Percentiles rank a stretch among this genome's conserved stretches.
Conservation (phyloP, 2,888 invertebrate species). For the Dolichomitus sp. region DNA sequence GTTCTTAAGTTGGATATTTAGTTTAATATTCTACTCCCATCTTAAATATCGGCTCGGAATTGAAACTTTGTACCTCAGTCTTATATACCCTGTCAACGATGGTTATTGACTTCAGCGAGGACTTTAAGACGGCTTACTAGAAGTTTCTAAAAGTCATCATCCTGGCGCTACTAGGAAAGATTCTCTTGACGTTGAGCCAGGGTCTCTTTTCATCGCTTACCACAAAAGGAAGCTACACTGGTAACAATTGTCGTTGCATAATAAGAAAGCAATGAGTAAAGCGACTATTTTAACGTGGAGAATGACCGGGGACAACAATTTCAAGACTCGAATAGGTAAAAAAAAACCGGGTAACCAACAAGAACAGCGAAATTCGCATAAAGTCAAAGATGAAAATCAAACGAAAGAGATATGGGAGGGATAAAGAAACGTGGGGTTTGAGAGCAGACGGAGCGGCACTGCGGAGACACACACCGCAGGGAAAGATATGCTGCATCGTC, state of each 20-base stretch:
- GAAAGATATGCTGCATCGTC: conserved; percentile 60
- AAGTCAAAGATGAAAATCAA: conserved; percentile 58
- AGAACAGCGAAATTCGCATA: conserved; percentile 3
- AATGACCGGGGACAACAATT: not conserved
- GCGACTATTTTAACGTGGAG: not conserved
- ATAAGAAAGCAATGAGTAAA: conserved; percentile 11
- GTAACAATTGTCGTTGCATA: not conserved
- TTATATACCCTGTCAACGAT: not conserved
- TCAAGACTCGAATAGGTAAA: not conserved
- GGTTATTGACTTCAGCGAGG: not conserved
- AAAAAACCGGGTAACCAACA: not conserved
- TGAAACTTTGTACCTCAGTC: not conserved
- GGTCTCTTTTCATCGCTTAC: not conserved
- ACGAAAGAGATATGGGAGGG: conserved; percentile 58
- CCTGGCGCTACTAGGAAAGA: not conserved
- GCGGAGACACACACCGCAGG: conserved; percentile 38
- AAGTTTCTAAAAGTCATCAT: not conserved
- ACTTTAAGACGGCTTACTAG: not conserved
- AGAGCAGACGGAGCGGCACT: conserved; percentile 17
- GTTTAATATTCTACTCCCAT: not conserved
- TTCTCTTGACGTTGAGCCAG: conserved; percentile 4
- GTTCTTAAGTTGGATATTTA: not conserved
- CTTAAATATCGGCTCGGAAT: not conserved
- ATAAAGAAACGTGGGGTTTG: conserved; percentile 15
- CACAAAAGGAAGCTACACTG: not conserved